These are phyloP conservation scores for Lycaon pictus DNA, from an alignment of 2,113 vertebrate genomes.

Conservation along the genomic window DNA sequence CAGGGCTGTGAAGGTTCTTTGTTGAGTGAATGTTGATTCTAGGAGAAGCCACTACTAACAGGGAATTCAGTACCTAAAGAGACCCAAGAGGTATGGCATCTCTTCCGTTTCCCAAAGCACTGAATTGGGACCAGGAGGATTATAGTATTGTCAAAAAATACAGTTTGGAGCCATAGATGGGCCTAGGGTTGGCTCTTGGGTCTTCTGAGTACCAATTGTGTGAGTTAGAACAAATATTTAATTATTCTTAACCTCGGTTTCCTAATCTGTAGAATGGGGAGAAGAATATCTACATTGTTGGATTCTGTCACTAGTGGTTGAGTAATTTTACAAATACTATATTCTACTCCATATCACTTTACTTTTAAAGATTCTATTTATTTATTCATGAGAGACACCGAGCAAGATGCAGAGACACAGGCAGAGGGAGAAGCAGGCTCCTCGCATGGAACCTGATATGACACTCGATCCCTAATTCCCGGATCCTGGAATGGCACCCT, in stretches of 20 bases:
- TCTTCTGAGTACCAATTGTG: background rate
- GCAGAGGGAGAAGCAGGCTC: too few species aligned
- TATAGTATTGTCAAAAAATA: background rate
- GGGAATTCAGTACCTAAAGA: background rate
- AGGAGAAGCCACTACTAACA: background rate
- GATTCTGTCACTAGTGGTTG: background rate
- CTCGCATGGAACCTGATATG: too few species aligned
- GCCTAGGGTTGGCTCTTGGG: background rate
- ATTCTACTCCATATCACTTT: background rate
- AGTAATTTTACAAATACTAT: background rate
- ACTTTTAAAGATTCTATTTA: too few species aligned
- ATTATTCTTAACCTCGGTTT: background rate
- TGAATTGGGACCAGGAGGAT: background rate
- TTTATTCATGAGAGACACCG: too few species aligned
- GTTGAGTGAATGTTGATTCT: background rate
- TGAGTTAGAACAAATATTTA: conserved; percentile 6
- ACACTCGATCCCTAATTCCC: too few species aligned
- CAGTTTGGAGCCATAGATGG: background rate
- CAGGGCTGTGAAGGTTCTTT: background rate
- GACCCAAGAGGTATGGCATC: fast-evolving
- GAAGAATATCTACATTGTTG: background rate
- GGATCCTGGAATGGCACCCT: too few species aligned
- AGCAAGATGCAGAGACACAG: too few species aligned
- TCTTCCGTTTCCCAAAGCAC: background rate
- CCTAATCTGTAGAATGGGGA: background rate